Evolutionary conservation across 2,888 invertebrate species (phyloP).

Genomic region (Leptothorax acervorum): DNA sequence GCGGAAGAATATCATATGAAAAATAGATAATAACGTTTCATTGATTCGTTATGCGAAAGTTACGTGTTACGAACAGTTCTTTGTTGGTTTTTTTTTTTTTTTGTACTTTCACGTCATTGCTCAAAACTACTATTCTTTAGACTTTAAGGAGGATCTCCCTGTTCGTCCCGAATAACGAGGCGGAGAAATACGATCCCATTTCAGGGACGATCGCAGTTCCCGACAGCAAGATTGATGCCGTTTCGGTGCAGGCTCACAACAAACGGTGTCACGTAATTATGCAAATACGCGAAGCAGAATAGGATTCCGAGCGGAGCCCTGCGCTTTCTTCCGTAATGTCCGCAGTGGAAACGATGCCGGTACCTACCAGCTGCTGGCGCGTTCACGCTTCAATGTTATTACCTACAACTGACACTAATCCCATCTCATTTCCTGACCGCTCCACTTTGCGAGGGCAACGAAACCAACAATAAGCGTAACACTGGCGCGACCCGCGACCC

Average conservation of each 20-base stretch:
- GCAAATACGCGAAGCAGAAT: slow-evolving; percentile 19
- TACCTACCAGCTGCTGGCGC: slow-evolving; percentile 49
- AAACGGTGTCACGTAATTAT: slow-evolving; percentile 35
- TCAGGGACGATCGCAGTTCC: not conserved
- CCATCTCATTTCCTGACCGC: slow-evolving; percentile 71
- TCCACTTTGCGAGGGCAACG: slow-evolving; percentile 63
- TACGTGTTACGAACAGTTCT: not conserved
- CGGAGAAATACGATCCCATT: slow-evolving; percentile 10
- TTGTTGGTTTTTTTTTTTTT: not conserved
- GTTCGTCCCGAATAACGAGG: not conserved
- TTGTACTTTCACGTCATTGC: not conserved
- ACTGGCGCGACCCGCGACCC: slow-evolving; percentile 57
- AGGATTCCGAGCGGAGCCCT: not conserved
- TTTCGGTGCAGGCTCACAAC: not conserved
- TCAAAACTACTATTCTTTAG: not conserved
- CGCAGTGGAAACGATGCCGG: not conserved
- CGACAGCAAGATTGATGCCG: slow-evolving; percentile 26
- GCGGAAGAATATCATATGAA: not conserved
- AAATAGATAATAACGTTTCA: not conserved
- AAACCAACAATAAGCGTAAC: slow-evolving; percentile 56
- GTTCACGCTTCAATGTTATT: slow-evolving; percentile 68
- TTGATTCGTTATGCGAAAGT: not conserved
- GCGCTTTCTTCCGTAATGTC: slow-evolving; percentile 46
- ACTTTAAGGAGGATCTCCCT: not conserved
- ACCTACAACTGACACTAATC: slow-evolving; percentile 72